phyloP scores from a whole-genome alignment of 1,140 invertebrate genomes.

The Coptotermes formosanus region DNA sequence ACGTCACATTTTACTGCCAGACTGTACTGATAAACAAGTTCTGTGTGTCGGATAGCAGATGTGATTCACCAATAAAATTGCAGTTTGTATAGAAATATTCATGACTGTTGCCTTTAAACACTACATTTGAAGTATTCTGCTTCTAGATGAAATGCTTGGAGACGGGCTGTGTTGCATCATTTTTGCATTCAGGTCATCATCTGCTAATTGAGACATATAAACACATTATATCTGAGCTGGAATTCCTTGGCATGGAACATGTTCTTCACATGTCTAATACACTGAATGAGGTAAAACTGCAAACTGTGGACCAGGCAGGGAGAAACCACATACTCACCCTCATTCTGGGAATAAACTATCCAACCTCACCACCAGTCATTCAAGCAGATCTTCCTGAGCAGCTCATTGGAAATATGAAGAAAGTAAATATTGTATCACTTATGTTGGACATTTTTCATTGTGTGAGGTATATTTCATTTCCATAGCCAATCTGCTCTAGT shows the following conservation, averaged over 20 bases:
- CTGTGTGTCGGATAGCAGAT: background rate
- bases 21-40: background rate
- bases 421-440: background rate
- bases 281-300: conserved; percentile 18
- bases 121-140: background rate
- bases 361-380: background rate
- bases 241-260: background rate
- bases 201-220: background rate
- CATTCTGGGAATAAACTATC: background rate
- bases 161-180: background rate
- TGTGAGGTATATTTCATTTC: too few relatives aligned
- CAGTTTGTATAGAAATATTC: too few relatives aligned
- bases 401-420: background rate
- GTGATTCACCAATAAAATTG: background rate
- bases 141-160: conserved; percentile 7
- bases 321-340: background rate
- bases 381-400: background rate
- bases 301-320: conserved; percentile 1
- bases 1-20: background rate
- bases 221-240: background rate
- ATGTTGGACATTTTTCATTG: too few relatives aligned
- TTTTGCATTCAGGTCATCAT: background rate
- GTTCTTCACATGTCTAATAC: background rate
- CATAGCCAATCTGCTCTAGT: too few relatives aligned
- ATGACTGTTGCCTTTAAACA: too few relatives aligned